These are phyloP conservation scores for Rhombomys opimus DNA, from an alignment of 2,113 vertebrate species.

Conservation along the genomic window DNA sequence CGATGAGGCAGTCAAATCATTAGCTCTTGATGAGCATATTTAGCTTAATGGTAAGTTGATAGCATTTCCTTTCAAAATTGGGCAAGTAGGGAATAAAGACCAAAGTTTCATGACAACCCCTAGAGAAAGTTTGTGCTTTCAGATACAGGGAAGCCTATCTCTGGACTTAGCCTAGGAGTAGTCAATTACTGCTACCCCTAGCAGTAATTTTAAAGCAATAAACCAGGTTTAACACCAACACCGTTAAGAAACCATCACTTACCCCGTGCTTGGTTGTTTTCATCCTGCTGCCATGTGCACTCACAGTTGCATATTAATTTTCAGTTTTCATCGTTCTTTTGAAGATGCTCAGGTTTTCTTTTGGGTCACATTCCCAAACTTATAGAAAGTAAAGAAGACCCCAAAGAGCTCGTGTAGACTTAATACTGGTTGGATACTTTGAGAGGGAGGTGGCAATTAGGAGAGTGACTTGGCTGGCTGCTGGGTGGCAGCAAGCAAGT, in stretches of 20 bases:
- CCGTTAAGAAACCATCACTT: neutral
- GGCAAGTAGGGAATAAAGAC: neutral
- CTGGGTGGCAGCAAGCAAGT: neutral
- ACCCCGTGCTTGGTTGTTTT: neutral
- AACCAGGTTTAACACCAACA: neutral
- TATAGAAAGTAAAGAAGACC: slow-evolving; percentile 7
- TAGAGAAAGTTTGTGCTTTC: neutral
- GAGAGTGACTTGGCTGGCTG: neutral
- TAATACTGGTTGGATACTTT: neutral
- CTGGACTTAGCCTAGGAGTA: neutral
- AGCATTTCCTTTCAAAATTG: slow-evolving; percentile 5
- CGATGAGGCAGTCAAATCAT: neutral
- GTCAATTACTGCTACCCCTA: neutral
- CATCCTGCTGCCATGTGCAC: neutral
- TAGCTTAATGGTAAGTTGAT: neutral
- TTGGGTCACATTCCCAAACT: neutral
- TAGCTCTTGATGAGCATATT: neutral
- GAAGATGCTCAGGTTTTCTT: neutral
- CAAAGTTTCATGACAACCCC: neutral
- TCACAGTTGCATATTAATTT: neutral
- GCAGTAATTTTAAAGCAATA: slow-evolving; percentile 34
- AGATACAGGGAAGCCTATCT: neutral
- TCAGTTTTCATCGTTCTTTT: slow-evolving; percentile 28
- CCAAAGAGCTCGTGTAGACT: neutral
- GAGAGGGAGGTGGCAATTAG: neutral